phyloP scores from a whole-genome alignment of 2,888 invertebrate species.

The Prosopocoilus inquinatus region DNA sequence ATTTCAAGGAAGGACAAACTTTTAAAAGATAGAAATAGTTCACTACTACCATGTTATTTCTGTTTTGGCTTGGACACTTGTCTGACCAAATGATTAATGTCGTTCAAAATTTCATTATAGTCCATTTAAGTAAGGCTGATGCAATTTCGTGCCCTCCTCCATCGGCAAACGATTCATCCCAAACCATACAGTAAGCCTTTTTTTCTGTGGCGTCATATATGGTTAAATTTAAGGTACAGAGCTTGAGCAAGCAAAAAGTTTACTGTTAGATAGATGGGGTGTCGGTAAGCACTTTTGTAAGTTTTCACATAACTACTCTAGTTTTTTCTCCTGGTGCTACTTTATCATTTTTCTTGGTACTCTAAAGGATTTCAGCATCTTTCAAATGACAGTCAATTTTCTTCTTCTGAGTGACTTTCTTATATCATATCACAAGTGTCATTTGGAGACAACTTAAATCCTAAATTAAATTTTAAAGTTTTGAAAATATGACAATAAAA shows the following conservation, averaged over 20 bases:
- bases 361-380: background rate
- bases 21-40: too few relatives aligned
- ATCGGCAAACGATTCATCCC: too few relatives aligned
- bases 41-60: too few relatives aligned
- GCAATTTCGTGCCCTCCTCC: too few relatives aligned
- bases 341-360: conserved; percentile 2
- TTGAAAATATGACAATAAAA: background rate
- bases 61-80: too few relatives aligned
- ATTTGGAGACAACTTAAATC: background rate
- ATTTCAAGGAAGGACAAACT: too few relatives aligned
- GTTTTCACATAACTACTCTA: background rate
- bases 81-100: too few relatives aligned
- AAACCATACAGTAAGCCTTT: background rate
- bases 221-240: conserved; percentile 5
- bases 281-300: conserved; percentile 1
- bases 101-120: too few relatives aligned
- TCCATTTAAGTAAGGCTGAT: too few relatives aligned
- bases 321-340: conserved; percentile 5
- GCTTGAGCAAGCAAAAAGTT: background rate
- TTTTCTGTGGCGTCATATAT: conserved; percentile 1
- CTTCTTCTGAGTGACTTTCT: background rate
- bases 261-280: background rate
- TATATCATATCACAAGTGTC: conserved; percentile 3
- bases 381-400: conserved; percentile 3
- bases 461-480: background rate